Evolutionary conservation across 2,888 invertebrate genomes (phyloP).

Genomic region (Autographa gamma): DNA sequence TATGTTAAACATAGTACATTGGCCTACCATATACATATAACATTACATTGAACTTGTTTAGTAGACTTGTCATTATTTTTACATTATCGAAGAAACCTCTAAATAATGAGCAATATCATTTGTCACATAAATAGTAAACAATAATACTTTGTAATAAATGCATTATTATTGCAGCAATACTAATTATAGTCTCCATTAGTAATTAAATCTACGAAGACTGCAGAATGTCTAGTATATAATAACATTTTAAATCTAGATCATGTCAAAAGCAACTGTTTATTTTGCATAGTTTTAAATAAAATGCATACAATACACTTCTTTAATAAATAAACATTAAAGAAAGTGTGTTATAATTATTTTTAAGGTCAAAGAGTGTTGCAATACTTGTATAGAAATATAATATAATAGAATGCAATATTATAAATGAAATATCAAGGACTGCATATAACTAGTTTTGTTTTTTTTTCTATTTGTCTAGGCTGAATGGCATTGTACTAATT

Average conservation of each 20-base stretch:
- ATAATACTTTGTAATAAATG: not conserved
- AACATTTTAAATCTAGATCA: not conserved
- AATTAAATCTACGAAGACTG: not conserved
- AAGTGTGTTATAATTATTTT: conserved; percentile 7
- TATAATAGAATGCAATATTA: not conserved
- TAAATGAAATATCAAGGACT: conserved; percentile 8
- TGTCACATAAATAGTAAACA: not conserved
- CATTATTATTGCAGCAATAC: not conserved
- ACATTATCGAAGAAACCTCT: not conserved
- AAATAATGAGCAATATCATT: too few species aligned
- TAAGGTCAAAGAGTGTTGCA: not conserved
- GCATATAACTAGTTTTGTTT: not conserved
- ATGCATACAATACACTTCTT: not conserved
- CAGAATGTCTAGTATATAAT: not conserved
- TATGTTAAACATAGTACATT: too few species aligned
- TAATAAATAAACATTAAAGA: conserved; percentile 6
- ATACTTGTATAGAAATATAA: not conserved
- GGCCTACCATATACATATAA: too few species aligned
- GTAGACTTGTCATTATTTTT: too few species aligned
- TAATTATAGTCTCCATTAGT: not conserved
- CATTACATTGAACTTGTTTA: too few species aligned
- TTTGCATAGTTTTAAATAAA: not conserved
- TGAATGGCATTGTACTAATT: not conserved
- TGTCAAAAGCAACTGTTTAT: not conserved
- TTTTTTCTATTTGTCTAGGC: not conserved